A percentile compares a stretch with the other conserved stretches of the same genome.
Evolutionary conservation across 1,140 invertebrate species (phyloP).

Genomic region (Euwallacea similis): DNA sequence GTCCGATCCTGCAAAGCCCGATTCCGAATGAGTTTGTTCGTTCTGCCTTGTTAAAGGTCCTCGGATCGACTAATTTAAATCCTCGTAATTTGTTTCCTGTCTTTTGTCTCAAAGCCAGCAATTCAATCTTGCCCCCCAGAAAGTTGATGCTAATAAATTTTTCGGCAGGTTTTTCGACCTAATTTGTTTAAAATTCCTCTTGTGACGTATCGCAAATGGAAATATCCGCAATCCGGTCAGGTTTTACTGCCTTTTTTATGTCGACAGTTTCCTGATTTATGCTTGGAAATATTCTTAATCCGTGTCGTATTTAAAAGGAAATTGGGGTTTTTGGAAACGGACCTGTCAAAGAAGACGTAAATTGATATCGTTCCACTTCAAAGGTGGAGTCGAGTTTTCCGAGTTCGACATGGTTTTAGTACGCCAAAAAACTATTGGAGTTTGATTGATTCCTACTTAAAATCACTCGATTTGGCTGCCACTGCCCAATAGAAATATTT

Average conservation of each 20-base stretch:
- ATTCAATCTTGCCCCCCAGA: constrained; percentile 35
- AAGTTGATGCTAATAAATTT: constrained; percentile 33
- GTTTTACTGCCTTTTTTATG: constrained; percentile 11
- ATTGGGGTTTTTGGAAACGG: too few relatives aligned
- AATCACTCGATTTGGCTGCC: too few relatives aligned
- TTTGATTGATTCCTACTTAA: too few relatives aligned
- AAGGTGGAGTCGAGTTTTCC: too few relatives aligned
- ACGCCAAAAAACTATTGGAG: too few relatives aligned
- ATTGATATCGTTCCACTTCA: too few relatives aligned
- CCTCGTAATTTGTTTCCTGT: constrained; percentile 36
- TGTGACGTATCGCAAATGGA: constrained; percentile 18
- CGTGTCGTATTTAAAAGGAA: not conserved
- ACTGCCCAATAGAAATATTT: too few relatives aligned
- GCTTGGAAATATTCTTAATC: not conserved
- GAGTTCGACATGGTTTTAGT: not conserved
- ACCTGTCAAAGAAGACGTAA: too few relatives aligned
- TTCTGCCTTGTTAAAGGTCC: constrained; percentile 32
- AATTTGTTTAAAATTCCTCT: constrained; percentile 34
- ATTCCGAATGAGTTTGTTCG: constrained; percentile 23
- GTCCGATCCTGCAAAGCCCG: constrained; percentile 12
- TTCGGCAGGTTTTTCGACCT: constrained; percentile 22
- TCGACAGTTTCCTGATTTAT: constrained; percentile 3
- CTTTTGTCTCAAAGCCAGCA: constrained; percentile 35
- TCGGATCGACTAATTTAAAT: constrained; percentile 35
- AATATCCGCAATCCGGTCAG: constrained; percentile 12